Evolutionary conservation across 2,113 vertebrate species (phyloP).

Genomic region (Neodontobutis hainanensis): DNA sequence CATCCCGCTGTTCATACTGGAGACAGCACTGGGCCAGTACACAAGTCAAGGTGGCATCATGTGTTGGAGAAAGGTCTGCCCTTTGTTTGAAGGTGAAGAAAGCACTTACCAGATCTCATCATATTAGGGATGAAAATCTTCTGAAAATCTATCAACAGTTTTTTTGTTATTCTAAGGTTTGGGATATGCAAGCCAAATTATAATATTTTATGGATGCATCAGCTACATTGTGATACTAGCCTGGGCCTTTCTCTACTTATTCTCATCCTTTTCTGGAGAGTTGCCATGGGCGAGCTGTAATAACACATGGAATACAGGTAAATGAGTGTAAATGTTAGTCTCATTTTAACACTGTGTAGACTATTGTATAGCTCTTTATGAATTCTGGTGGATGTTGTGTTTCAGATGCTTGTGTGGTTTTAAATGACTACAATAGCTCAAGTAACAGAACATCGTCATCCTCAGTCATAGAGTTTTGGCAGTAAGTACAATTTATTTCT

Average conservation of each 20-base stretch:
- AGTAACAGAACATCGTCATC: conserved; percentile 75
- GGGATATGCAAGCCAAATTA: conserved; percentile 67
- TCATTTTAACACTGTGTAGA: background rate
- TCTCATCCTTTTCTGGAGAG: conserved; percentile 83
- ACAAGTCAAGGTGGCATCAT: conserved; percentile 69
- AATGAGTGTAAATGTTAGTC: background rate
- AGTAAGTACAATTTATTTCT: conserved; percentile 77
- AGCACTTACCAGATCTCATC: background rate
- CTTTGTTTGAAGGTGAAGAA: conserved; percentile 69
- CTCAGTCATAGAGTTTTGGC: conserved; percentile 89
- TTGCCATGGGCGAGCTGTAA: conserved; percentile 88
- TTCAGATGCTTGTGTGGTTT: conserved; percentile 82
- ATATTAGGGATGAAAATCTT: background rate
- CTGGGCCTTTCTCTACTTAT: conserved; percentile 84
- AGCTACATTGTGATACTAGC: conserved; percentile 73
- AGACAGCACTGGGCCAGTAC: conserved; percentile 69
- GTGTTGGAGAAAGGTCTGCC: conserved; percentile 71
- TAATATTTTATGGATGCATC: conserved; percentile 60
- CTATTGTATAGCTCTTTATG: background rate
- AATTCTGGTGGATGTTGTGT: conserved; percentile 24
- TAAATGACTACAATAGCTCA: conserved; percentile 70
- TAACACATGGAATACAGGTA: conserved; percentile 90
- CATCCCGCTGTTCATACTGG: conserved; percentile 67
- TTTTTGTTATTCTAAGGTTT: conserved; percentile 52
- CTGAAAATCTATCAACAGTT: background rate